A percentile compares a stretch with the other conserved stretches of the same genome.
Conservation (phyloP, 2,888 invertebrate genomes). For the Metopia argyrocephala region DNA sequence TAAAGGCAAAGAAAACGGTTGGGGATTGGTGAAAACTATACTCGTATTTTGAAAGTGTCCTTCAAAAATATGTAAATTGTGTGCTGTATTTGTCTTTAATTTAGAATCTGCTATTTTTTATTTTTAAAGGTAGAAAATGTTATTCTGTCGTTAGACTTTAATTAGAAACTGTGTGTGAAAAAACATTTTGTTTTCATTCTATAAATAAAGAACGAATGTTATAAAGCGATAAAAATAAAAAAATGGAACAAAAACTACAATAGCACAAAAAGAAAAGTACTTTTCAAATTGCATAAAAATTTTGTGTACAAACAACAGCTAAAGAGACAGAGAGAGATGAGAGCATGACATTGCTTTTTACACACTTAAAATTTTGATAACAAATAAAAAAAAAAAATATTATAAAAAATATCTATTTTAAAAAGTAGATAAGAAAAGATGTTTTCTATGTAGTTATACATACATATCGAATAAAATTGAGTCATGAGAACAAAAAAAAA, state of each 20-base stretch:
- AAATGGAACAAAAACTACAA: constrained; percentile 3
- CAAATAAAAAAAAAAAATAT: constrained; percentile 8
- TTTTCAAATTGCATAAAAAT: constrained; percentile 33
- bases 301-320: not conserved
- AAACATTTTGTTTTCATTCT: constrained; percentile 7
- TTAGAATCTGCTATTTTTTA: not conserved
- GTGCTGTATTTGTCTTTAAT: constrained; percentile 23
- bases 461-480: constrained; percentile 28
- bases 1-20: too few relatives aligned
- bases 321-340: constrained; percentile 3
- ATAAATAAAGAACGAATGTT: too few relatives aligned
- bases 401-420: not conserved
- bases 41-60: constrained; percentile 67
- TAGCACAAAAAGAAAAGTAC: constrained; percentile 4
- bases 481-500: constrained; percentile 30
- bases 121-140: not conserved
- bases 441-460: not conserved
- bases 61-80: constrained; percentile 71
- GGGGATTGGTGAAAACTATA: too few relatives aligned
- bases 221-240: not conserved
- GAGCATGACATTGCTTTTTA: constrained; percentile 58
- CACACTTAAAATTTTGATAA: constrained; percentile 38
- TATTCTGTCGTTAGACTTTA: constrained; percentile 66
- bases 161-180: constrained; percentile 72
- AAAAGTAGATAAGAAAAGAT: not conserved